Evolutionary conservation across 2,888 invertebrate species (phyloP).

Genomic region (Miltochrista miniata): DNA sequence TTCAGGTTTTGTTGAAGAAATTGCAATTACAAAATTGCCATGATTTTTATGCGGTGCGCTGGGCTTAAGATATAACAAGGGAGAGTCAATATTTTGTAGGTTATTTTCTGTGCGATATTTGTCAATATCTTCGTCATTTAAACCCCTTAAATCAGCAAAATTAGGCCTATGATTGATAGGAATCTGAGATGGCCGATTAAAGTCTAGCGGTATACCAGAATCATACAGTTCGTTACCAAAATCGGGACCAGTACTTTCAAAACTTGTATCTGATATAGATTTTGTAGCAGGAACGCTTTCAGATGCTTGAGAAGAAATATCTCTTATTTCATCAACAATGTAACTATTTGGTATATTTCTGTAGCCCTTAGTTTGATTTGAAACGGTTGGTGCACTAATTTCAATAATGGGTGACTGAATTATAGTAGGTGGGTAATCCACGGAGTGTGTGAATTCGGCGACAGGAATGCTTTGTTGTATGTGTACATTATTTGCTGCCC

Average conservation of each 20-base stretch:
- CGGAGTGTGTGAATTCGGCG: constrained; percentile 87
- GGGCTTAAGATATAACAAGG: constrained; percentile 80
- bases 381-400: constrained; percentile 64
- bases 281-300: constrained; percentile 73
- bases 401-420: constrained; percentile 88
- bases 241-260: constrained; percentile 71
- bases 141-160: constrained; percentile 72
- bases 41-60: constrained; percentile 82
- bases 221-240: constrained; percentile 67
- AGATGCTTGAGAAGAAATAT: constrained; percentile 81
- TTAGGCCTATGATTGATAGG: constrained; percentile 59
- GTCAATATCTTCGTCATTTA: constrained; percentile 72
- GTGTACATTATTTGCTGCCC: constrained; percentile 69
- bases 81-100: constrained; percentile 83
- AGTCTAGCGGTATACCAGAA: constrained; percentile 50
- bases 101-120: constrained; percentile 74
- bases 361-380: constrained; percentile 67
- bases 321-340: constrained; percentile 66
- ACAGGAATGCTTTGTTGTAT: constrained; percentile 86
- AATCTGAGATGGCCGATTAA: constrained; percentile 47
- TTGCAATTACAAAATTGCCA: constrained; percentile 62
- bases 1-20: constrained; percentile 54
- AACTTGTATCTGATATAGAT: constrained; percentile 67
- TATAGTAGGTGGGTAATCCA: constrained; percentile 88
- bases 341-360: constrained; percentile 70